These are phyloP conservation scores for Camptogramma bilineatum DNA, from an alignment of 2,888 invertebrate genomes.

Conservation along the genomic window DNA sequence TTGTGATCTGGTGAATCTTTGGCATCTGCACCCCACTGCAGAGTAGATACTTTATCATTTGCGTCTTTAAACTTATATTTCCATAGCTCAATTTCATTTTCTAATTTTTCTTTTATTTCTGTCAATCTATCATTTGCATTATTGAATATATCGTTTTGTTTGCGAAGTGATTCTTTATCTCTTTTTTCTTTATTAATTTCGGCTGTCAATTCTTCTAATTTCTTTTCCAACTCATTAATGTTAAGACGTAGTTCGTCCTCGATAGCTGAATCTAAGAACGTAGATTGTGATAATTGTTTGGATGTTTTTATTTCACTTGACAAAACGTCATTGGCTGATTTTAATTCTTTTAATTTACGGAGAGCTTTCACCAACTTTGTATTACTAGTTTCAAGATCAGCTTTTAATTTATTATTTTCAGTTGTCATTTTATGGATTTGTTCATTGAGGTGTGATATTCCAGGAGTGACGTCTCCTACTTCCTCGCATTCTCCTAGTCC, in stretches of 20 bases:
- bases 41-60: constrained; percentile 85
- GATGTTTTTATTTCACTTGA: constrained; percentile 82
- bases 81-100: constrained; percentile 90
- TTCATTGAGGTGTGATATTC: constrained; percentile 84
- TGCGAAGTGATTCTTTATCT: constrained; percentile 89
- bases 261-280: constrained; percentile 90
- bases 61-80: constrained; percentile 90
- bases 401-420: constrained; percentile 84
- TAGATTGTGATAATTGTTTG: constrained; percentile 81
- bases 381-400: constrained; percentile 88
- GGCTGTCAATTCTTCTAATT: constrained; percentile 84
- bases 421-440: constrained; percentile 85
- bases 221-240: constrained; percentile 87
- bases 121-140: constrained; percentile 91
- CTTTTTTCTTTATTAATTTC: constrained; percentile 86
- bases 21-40: constrained; percentile 67
- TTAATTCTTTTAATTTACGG: constrained; percentile 94
- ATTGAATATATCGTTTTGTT: constrained; percentile 90
- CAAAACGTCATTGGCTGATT: constrained; percentile 87
- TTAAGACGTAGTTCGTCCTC: constrained; percentile 92
- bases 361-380: constrained; percentile 91
- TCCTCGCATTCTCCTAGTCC: constrained; percentile 71
- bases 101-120: constrained; percentile 93
- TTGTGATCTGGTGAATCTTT: constrained; percentile 58
- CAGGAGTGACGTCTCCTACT: constrained; percentile 65